Base-by-base conservation (phyloP, 2,888 invertebrate species). In the Pocota personata region DNA sequence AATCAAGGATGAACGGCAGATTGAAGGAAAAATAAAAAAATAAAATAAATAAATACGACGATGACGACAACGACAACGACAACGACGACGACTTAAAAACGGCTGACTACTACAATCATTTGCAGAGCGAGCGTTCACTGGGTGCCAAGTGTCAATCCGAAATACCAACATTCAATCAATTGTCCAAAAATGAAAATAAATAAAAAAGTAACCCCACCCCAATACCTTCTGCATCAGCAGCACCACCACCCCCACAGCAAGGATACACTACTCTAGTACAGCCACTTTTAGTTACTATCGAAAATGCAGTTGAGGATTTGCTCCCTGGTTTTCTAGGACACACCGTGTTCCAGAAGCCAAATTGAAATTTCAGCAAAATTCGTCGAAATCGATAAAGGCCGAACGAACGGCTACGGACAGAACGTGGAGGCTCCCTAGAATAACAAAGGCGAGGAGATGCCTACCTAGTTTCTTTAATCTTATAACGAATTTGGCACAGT, bases 391-490 rank as follows among this genome's bases (percentile, higher is more conserved):
- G 82, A 87, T 87, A 82, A 82, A 77, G 43, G 35, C 84, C 72
- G 40, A 72, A 37, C 52, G 19, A 48, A 66, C 24, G 24, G 14
- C 30, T n/a, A 48, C 46, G 48, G 24, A 55, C 6, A 32, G 64
- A 71, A 40, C 40, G 35, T 60, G 55, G 78, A 58, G 75, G 58
- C 67, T 71, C 46, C n/a, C 79, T 66, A 76, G 62, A 77, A 87
- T 72, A 87, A 87, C 82, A 87, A 87, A 82, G 72, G 67, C 80
- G 58, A 57, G 50, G 64, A 67, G 82, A 82, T 87, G 77, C 87
- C 77, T 78, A 87, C 82, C 87, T 87, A 82, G 82, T 87, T 87
- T 87, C 87, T 87, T 87, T 87, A 87, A 87, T 87, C 87, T 87
- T 87, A 87, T 87, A 87, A 87, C 87, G 82, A 82, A 87, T 77